These are phyloP conservation scores for Psittacula echo DNA, from an alignment of 2,797 vertebrate genomes.

Conservation along the genomic window DNA sequence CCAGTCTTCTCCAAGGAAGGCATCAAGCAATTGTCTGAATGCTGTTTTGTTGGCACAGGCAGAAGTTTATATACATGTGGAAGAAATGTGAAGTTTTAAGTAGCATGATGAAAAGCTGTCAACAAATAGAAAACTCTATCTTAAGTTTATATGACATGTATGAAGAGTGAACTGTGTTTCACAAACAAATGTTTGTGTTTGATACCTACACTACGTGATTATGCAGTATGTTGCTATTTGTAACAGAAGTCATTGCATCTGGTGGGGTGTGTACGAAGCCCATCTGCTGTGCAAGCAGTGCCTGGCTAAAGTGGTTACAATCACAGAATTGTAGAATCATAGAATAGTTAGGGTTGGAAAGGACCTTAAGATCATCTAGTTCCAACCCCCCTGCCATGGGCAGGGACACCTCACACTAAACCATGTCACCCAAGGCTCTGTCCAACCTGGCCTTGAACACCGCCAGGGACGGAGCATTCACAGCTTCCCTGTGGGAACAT, in stretches of 20 bases:
- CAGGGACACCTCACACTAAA: too few species aligned
- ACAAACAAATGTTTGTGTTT: neutral
- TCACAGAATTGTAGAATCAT: too few species aligned
- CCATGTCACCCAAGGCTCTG: too few species aligned
- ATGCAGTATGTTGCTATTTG: neutral
- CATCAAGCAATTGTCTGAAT: neutral
- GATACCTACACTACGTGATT: neutral
- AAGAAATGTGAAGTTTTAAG: neutral
- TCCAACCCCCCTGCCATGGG: too few species aligned
- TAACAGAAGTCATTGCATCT: neutral
- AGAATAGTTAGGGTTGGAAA: too few species aligned
- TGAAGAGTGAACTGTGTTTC: neutral
- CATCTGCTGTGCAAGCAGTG: neutral
- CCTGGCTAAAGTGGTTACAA: neutral
- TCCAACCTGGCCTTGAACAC: too few species aligned
- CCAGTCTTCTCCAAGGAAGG: neutral
- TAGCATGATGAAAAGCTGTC: neutral
- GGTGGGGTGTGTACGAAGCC: neutral
- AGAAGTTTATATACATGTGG: neutral
- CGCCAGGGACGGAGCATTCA: too few species aligned
- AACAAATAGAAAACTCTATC: neutral
- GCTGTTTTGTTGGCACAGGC: neutral
- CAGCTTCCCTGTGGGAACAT: neutral
- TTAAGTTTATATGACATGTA: neutral
- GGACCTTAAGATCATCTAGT: too few species aligned